Percentiles rank a stretch among this genome's conserved stretches.
Conservation (phyloP, 2,113 vertebrate species). For the Rousettus leschenaultii region DNA sequence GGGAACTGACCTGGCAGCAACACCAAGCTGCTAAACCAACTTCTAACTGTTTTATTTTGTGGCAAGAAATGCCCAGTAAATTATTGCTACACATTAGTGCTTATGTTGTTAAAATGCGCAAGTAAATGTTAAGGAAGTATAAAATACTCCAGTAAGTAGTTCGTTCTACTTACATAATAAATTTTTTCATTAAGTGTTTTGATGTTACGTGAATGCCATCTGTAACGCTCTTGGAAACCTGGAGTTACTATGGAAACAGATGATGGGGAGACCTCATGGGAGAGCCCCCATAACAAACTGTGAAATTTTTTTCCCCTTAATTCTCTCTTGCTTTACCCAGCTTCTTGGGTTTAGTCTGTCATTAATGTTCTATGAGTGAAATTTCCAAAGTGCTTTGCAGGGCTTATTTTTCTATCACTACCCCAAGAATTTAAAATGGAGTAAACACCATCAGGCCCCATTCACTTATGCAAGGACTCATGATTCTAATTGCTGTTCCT, state of each 20-base stretch:
- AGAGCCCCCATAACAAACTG: not conserved
- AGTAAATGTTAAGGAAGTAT: not conserved
- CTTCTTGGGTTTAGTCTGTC: not conserved
- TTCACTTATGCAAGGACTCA: constrained; percentile 79
- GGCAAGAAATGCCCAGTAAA: not conserved
- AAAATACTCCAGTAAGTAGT: not conserved
- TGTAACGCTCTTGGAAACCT: not conserved
- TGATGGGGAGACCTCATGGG: not conserved
- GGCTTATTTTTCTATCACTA: constrained; percentile 75
- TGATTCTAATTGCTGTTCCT: constrained; percentile 83
- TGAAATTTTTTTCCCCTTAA: not conserved
- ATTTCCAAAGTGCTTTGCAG: constrained; percentile 67
- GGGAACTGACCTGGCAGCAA: not conserved
- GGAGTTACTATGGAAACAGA: constrained; percentile 48
- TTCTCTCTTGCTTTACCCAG: not conserved
- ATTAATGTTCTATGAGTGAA: constrained; percentile 55
- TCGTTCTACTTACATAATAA: not conserved
- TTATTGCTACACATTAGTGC: not conserved
- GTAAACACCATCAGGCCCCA: constrained; percentile 82
- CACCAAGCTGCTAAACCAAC: not conserved
- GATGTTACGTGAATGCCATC: constrained; percentile 21
- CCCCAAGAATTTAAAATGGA: constrained; percentile 71
- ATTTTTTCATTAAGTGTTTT: constrained; percentile 38
- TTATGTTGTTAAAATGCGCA: not conserved
- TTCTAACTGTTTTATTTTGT: not conserved